Evolutionary conservation across 2,113 vertebrate genomes (phyloP), one percentile per base, ranked within the genome.

Genomic region (Zosterops japonicus): DNA sequence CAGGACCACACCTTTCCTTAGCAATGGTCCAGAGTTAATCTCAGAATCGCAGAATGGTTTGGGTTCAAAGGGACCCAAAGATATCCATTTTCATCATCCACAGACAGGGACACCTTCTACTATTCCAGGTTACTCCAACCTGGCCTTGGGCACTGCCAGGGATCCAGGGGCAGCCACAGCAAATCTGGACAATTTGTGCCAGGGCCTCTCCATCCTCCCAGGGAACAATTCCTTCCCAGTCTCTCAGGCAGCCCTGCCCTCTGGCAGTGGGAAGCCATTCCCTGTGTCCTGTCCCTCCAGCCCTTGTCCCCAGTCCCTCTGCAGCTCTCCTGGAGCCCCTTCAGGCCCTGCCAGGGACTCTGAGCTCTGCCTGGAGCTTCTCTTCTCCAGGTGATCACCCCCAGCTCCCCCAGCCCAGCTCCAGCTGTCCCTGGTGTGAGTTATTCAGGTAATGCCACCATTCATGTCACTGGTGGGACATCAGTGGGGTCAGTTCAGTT

Each of bases 381-480:
- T 0, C n/a, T 2, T 23, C 63, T 35, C 61, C 61, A 53, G 41
- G 29, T 0, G 55, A n/a, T 0, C 63, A 13, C 0, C 1, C 64
- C 42, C 79, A 77, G 79, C 63, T 55, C 29, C 35, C 29, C 55
- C 70, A 83, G 70, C 14, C 79, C 1, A 2, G 55, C 41, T 70
- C 14, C 63, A 61, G 56, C 22, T 44, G 4, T 20, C 52, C 61
- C 72, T 50, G 68, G n/a, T 36, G 86, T 16, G 79, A 87, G 52
- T 41, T 36, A 1, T 2, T 16, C 50, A 29, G 50, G 71, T 33
- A 8, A 39, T 29, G 1, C 24, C 52, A 14, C n/a, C 1, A 1
- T 18, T 27, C 5, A 1, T 49, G 35, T 35, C 71, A 5, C 46
- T 2, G 4, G 9, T 36, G 57, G 35, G 60, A 24, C 1, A 0